phyloP scores from a whole-genome alignment of 1,140 invertebrate genomes.

The Drosophila biarmipes region DNA sequence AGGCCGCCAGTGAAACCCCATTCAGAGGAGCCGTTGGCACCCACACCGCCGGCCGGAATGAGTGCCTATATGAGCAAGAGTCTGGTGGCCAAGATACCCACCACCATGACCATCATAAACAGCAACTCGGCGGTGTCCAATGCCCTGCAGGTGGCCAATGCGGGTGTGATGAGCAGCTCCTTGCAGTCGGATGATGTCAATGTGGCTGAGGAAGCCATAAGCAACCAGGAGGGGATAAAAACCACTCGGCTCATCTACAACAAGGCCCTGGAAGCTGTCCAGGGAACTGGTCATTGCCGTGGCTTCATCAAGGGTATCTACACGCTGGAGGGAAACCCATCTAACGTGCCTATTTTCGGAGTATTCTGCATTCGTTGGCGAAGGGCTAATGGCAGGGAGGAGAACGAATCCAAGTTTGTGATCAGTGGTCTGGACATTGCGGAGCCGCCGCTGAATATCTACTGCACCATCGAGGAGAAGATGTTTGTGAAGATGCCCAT shows the following conservation, averaged over 20 bases:
- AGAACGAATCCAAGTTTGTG: slow-evolving; percentile 84
- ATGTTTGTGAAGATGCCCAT: slow-evolving; percentile 84
- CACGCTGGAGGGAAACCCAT: slow-evolving; percentile 30
- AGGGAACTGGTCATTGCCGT: slow-evolving; percentile 72
- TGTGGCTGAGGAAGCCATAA: slow-evolving; percentile 17
- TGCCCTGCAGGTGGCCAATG: slow-evolving; percentile 46
- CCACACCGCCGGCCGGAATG: slow-evolving; percentile 17
- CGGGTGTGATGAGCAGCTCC: slow-evolving; percentile 50
- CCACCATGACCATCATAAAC: slow-evolving; percentile 80
- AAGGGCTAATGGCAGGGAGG: slow-evolving; percentile 67
- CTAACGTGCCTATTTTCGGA: slow-evolving; percentile 58
- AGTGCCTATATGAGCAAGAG: slow-evolving; percentile 69
- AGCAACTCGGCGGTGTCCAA: slow-evolving; percentile 52
- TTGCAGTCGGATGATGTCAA: slow-evolving; percentile 73
- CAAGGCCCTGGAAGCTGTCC: slow-evolving; percentile 77
- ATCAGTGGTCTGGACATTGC: slow-evolving; percentile 74
- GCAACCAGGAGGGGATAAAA: slow-evolving; percentile 23
- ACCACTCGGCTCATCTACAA: slow-evolving; percentile 72
- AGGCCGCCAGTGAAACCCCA: slow-evolving; percentile 38
- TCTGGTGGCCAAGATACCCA: slow-evolving; percentile 74
- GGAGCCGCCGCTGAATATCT: slow-evolving; percentile 81
- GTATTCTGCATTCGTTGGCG: slow-evolving; percentile 83
- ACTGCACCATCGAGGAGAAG: slow-evolving; percentile 84
- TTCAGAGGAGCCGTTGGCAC: slow-evolving; percentile 11
- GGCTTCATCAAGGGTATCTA: slow-evolving; percentile 79